Evolutionary conservation across 1,140 invertebrate species (phyloP).

Genomic region (Drosophila nigrodunni): DNA sequence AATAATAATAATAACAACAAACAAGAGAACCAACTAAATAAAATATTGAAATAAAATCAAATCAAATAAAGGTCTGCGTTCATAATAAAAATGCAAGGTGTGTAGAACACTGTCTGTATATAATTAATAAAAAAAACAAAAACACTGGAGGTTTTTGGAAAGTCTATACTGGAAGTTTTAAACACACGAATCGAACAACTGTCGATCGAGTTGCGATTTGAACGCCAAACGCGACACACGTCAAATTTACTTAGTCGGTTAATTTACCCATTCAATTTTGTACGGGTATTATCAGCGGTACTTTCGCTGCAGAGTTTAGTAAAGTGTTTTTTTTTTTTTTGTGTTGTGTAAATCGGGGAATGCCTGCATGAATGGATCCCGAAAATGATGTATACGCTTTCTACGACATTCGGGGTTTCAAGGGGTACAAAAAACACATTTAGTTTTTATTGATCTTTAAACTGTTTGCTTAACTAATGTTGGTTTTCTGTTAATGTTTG

Average conservation of each 20-base stretch:
- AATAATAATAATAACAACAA: not conserved
- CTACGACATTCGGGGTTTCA: constrained; percentile 67
- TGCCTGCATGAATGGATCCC: constrained; percentile 67
- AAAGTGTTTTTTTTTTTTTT: constrained; percentile 7
- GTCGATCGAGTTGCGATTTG: constrained; percentile 72
- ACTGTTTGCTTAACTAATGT: not conserved
- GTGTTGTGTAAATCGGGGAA: constrained; percentile 17
- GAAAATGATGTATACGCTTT: constrained; percentile 77
- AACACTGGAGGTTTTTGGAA: constrained; percentile 80
- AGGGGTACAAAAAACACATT: constrained; percentile 47
- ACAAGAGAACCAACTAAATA: constrained; percentile 36
- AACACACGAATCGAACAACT: constrained; percentile 51
- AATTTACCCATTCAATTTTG: constrained; percentile 24
- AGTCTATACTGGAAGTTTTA: constrained; percentile 74
- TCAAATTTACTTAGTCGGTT: constrained; percentile 20
- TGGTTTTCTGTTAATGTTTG: not conserved
- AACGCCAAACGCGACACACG: constrained; percentile 66
- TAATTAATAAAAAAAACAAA: constrained; percentile 66
- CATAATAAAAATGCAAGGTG: constrained; percentile 78
- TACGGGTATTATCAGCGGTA: constrained; percentile 21
- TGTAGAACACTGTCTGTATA: constrained; percentile 77
- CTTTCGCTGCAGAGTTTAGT: constrained; percentile 16
- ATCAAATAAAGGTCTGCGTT: constrained; percentile 71
- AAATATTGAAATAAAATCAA: constrained; percentile 65
- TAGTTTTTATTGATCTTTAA: not conserved